A percentile compares a stretch with the other conserved stretches of the same genome.
phyloP scores from a whole-genome alignment of 2,888 invertebrate genomes.

The Idaea biselata region DNA sequence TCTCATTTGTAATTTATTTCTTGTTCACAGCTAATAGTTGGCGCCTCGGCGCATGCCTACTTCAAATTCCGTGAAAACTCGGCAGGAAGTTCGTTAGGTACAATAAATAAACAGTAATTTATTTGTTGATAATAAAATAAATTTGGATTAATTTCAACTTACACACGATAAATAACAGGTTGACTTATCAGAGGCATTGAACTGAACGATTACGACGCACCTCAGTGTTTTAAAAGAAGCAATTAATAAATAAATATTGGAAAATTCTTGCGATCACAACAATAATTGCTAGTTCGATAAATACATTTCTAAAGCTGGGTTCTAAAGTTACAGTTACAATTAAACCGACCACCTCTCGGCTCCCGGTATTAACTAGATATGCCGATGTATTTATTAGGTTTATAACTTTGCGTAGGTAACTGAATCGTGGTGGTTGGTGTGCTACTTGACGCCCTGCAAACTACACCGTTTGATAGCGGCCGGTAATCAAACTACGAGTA shows the following conservation, averaged over 20 bases:
- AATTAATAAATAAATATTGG: background rate
- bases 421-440: too few species aligned
- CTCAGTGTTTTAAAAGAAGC: background rate
- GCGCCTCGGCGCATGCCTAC: background rate
- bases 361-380: too few species aligned
- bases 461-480: too few species aligned
- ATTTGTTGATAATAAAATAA: constrained; percentile 1
- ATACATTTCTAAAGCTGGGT: too few species aligned
- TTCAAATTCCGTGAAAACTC: background rate
- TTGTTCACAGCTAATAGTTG: too few species aligned
- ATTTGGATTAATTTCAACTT: background rate
- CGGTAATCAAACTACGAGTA: too few species aligned
- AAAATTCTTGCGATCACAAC: background rate
- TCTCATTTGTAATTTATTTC: too few species aligned
- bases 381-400: too few species aligned
- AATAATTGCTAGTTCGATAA: background rate
- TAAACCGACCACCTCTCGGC: too few species aligned
- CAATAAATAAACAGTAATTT: background rate
- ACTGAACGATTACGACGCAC: constrained; percentile 6
- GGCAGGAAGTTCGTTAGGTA: background rate
- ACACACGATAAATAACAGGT: constrained; percentile 12
- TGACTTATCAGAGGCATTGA: constrained; percentile 20
- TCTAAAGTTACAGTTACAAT: too few species aligned
- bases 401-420: too few species aligned
- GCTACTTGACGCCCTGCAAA: too few species aligned